Base-by-base conservation (phyloP, 2,888 invertebrate genomes). In the Agrochola macilenta region DNA sequence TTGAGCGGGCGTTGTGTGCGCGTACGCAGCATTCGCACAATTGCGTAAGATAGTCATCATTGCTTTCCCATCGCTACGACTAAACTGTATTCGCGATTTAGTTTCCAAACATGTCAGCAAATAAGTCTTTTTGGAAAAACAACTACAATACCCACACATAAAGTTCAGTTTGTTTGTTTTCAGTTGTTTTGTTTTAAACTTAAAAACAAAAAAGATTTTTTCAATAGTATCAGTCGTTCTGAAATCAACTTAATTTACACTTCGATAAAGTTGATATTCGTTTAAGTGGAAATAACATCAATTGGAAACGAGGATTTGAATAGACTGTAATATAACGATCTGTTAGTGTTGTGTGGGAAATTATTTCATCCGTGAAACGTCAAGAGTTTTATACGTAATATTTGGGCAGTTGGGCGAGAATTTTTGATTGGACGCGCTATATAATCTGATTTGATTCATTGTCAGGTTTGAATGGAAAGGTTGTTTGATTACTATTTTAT, bases 41-140 rank as follows among this genome's bases (percentile, higher is more conserved):
- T 90, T 90, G 71, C 84, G 83, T 70, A 89, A 89, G 73, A 58
- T 35, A 60, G 71, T 79, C 82, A 82, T 85, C 84, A 81, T 85
- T 81, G 80, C 89, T 88, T 90, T 90, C 90, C 87, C 90, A 90
- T 87, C 74, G 83, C 75, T 70, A 75, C 70, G 69, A 81, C 79
- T 83, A 46, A 69, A 69, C 69, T 60, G 20, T 2, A 35, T n/a
- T 39, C 7, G n/a, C 20, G 20, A 39, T 60, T 69, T 26, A 39
- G 39, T 39, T 69, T 60, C 4, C n/a, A 20, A 39, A 60, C 4
- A 69, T n/a, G 12, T 39, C 58, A 60, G 39, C 60, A 69, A 39
- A 69, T 58, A 1, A 0, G 1, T 5, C 0, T 57, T n/a, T 57
- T 35, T 49, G 3, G 9, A 54, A 57, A 26, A 23, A 26, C 12